These are phyloP conservation scores for Polydrusus cervinus DNA, from an alignment of 2,888 invertebrate species.

Conservation along the genomic window DNA sequence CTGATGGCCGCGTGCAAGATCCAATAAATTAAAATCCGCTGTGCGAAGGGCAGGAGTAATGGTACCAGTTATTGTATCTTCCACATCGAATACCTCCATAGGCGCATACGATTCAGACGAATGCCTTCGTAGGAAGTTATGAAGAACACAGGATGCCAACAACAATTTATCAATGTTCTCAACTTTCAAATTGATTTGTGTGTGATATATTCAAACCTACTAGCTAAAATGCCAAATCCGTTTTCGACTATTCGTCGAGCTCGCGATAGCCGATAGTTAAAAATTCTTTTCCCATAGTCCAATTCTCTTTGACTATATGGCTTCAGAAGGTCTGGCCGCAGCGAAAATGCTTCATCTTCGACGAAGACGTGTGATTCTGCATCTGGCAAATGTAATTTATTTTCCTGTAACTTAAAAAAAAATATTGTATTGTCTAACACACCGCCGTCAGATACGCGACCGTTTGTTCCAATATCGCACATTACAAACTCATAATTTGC, in stretches of 20 bases:
- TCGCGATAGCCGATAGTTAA: constrained; percentile 13
- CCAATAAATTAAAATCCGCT: not conserved
- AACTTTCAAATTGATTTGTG: constrained; percentile 14
- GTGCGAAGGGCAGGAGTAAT: not conserved
- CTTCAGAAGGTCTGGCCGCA: constrained; percentile 43
- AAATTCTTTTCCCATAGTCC: constrained; percentile 21
- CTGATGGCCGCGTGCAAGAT: not conserved
- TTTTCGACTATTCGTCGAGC: constrained; percentile 22
- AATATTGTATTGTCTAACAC: constrained; percentile 28
- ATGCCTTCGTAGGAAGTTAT: constrained; percentile 20
- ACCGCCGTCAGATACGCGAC: constrained; percentile 30
- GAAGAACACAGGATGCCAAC: not conserved
- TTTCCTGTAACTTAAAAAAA: constrained; percentile 27
- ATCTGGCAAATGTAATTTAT: constrained; percentile 32
- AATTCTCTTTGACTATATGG: constrained; percentile 43
- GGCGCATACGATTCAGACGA: not conserved
- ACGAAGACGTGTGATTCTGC: constrained; percentile 34
- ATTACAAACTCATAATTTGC: constrained; percentile 37
- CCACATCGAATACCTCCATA: constrained; percentile 4
- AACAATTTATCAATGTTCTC: constrained; percentile 15
- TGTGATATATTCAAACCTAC: constrained; percentile 9
- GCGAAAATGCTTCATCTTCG: constrained; percentile 49
- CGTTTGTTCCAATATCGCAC: constrained; percentile 27
- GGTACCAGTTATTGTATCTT: constrained; percentile 12
- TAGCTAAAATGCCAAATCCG: not conserved